Base-by-base conservation (phyloP, 1,140 invertebrate species). In the Thalassaphorura encarpata region DNA sequence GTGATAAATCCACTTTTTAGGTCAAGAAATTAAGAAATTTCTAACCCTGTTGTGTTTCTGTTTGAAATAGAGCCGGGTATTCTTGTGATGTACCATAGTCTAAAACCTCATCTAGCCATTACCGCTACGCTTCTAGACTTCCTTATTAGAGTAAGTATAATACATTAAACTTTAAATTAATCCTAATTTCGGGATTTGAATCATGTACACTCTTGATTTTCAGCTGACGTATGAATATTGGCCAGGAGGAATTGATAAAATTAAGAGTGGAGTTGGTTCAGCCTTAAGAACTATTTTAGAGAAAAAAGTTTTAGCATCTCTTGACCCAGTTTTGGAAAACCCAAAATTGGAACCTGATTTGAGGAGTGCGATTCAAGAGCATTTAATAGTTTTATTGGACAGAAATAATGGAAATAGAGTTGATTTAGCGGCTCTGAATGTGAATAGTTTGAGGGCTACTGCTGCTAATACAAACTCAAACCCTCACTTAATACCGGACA, bases 31-130 rank as follows among this genome's bases (percentile, higher is more conserved):
- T 26, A 26, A 42, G 36, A 43, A 33, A 21, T 19, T 52, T 3
- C 58, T 21, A 27, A 15, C 8, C 11, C 18, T 13, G 11, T 15
- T 41, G 49, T 23, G 45, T 51, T 45, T 49, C 48, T 36, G 48
- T 57, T 64, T 66, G 46, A 70, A 71, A 42, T 68, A 78, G 94
- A 97, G 73, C 94, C 94, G n/a, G 93, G 90, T 11, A 96, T 97
- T 69, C 77, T 98, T 54, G 91, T 97, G 0, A 98, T 97, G 92
- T 89, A 92, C 71, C 88, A 97, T 77, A 96, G 91, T 33, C 90
- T 97, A 79, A 80, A 89, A 69, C 89, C 89, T 66, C 93, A 97
- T 78, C 90, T 93, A 40, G 85, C 86, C 39, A 91, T 97, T 55
- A 96, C 92, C 64, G 90, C 89, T 45, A 94, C 90, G 13, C 76